Base-by-base conservation (phyloP, 2,113 vertebrate genomes). In the Tragelaphus imberbis region DNA sequence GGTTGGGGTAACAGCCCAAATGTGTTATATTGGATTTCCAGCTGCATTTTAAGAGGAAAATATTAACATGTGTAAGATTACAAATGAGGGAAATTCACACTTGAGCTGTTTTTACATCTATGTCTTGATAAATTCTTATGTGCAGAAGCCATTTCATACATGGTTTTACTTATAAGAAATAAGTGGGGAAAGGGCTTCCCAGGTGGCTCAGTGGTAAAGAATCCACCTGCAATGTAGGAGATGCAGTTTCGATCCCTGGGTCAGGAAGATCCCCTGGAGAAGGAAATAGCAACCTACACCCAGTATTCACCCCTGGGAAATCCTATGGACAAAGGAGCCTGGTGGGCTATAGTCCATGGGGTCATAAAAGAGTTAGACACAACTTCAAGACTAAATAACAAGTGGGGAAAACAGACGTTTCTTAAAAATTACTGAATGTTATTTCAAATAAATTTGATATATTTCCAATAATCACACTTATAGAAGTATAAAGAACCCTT, bases 11-110 rank as follows among this genome's bases (percentile, higher is more conserved):
- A 80, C 25, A 95, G 40, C 13, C 47, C 71, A 80, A 77, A 36
- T 84, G 33, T 90, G 10, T 84, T 90, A 85, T 40, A 79, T 7
- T 94, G 33, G 49, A 71, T 30, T 92, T 53, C 13, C 27, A 88
- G 2, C 12, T 81, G 6, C n/a, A 93, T 87, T 82, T 96, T 90
- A 93, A 97, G 44, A 75, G 7, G 4, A 11, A 89, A 91, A 81
- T 85, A 91, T 82, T 96, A 51, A 97, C 95, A 96, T 88, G 56
- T 96, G 59, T 94, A 94, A 91, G 63, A 94, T 95, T 96, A 82
- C 79, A 95, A 97, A 68, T 84, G 27, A 94, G 59, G 90, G 61
- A 88, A 88, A 68, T 27, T 90, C 49, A 92, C 36, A 91, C 79
- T 88, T 92, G 80, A 94, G 25, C 40, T 93, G 49, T 65, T 94